Base-by-base conservation (phyloP, 2,888 invertebrate species). In the Reticulitermes lucifugus region DNA sequence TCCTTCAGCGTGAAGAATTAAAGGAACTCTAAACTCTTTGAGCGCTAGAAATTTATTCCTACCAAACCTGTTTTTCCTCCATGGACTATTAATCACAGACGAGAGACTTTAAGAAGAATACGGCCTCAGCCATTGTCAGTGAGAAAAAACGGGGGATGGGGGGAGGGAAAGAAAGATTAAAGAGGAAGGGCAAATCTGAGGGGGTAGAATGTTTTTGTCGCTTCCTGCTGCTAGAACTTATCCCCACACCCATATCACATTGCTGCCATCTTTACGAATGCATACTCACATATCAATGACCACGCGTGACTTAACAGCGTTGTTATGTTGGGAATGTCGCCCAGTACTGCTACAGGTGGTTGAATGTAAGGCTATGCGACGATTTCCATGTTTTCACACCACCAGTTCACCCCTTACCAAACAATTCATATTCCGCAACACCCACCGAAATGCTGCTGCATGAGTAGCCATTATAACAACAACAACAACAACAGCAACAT, bases 71-170 rank as follows among this genome's bases (percentile, higher is more conserved):
- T 73, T 41, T 35, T 41, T 80, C 80, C 80, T 60, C 80, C 80
- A 59, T 29, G 55, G 41, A 41, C 80, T 80, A 80, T 80, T 80
- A 59, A 80, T 80, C 80, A 80, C 22, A 60, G 22, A 18, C 35
- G 35, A 80, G 80, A 80, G 60, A 35, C 55, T 35, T 5, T 55
- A 29, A 59, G 79, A 79, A 46, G 59, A 79, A 59, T 29, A 60
- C 10, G 60, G 80, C 59, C 41, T 21, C 35, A 80, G n/a, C 80
- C 41, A 80, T 80, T 80, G 80, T 80, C 80, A 60, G 79, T 79
- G 59, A 79, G 79, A 79, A 79, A 59, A 55, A 29, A 59, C 22
- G 35, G 59, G 14, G 29, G 7, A 10, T 35, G 35, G 35, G 35
- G 35, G 35, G 35, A 35, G 71, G 73, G 22, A 73, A 12, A 41